Conservation (phyloP, 2,888 invertebrate genomes). For the Euphydryas editha region DNA sequence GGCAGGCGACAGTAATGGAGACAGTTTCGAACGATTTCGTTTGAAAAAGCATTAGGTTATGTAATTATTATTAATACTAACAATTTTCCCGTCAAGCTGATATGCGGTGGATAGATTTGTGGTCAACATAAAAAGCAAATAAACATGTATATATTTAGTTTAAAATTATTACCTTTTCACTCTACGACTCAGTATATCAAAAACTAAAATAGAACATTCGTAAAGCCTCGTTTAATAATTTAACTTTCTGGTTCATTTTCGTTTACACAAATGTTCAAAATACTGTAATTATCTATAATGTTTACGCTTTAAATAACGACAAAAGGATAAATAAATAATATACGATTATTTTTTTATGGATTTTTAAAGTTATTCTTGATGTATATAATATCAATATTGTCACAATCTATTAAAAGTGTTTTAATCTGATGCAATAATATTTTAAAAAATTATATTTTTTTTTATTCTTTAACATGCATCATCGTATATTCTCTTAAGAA, state of each 20-base stretch:
- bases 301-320: neutral
- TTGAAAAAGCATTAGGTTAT: slow-evolving; percentile 24
- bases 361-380: neutral
- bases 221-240: neutral
- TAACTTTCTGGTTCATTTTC: neutral
- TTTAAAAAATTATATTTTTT: too few relatives aligned
- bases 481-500: neutral
- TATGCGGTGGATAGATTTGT: slow-evolving; percentile 13
- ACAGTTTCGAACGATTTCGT: slow-evolving; percentile 23
- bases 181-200: neutral
- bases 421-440: too few relatives aligned
- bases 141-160: neutral
- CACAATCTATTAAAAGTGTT: neutral
- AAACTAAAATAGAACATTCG: too few relatives aligned
- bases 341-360: too few relatives aligned
- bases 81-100: slow-evolving; percentile 23
- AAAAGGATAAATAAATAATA: neutral
- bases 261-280: neutral
- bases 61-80: slow-evolving; percentile 33
- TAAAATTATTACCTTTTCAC: neutral
- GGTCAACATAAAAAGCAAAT: slow-evolving; percentile 12
- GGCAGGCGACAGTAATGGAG: slow-evolving; percentile 11
- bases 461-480: too few relatives aligned
- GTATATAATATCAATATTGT: neutral
- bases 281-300: neutral